Percentiles rank a stretch among this genome's conserved stretches.
These are phyloP conservation scores for Ophraella communa DNA, from an alignment of 2,888 invertebrate species.

Conservation along the genomic window DNA sequence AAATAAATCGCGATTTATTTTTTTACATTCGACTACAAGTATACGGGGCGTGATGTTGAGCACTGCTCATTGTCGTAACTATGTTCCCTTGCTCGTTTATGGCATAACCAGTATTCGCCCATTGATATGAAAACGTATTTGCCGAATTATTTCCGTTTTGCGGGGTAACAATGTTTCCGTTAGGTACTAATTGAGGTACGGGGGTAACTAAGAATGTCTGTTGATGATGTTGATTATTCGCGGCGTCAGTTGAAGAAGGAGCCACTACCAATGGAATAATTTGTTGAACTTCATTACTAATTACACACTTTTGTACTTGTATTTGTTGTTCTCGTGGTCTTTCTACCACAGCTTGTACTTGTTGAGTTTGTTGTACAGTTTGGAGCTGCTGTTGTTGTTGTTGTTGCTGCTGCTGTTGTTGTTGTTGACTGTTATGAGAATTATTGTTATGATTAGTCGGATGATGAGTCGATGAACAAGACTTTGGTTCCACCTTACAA, in stretches of 20 bases:
- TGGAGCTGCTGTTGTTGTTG: conserved; percentile 58
- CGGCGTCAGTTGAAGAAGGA: conserved; percentile 53
- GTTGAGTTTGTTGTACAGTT: conserved; percentile 54
- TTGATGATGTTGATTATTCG: conserved; percentile 62
- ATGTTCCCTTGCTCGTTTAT: conserved; percentile 61
- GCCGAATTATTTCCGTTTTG: conserved; percentile 55
- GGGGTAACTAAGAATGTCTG: conserved; percentile 72
- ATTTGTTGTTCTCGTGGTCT: conserved; percentile 61
- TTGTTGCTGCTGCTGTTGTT: conserved; percentile 60
- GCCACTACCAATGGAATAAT: conserved; percentile 71
- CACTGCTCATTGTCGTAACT: conserved; percentile 59
- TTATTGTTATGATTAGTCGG: conserved; percentile 52
- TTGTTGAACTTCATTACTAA: conserved; percentile 65
- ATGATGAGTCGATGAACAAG: conserved; percentile 54
- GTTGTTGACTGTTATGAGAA: conserved; percentile 56
- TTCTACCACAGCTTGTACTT: conserved; percentile 61
- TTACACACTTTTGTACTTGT: conserved; percentile 64
- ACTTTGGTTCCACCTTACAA: conserved; percentile 67
- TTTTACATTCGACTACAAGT: conserved; percentile 59
- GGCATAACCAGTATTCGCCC: conserved; percentile 59
- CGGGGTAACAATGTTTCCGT: conserved; percentile 55
- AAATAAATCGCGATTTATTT: neutral
- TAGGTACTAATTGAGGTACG: conserved; percentile 68
- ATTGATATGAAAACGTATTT: conserved; percentile 59
- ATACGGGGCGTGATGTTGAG: conserved; percentile 58